Base-by-base conservation (phyloP, 2,888 invertebrate species). In the Lamellibrachia columna region DNA sequence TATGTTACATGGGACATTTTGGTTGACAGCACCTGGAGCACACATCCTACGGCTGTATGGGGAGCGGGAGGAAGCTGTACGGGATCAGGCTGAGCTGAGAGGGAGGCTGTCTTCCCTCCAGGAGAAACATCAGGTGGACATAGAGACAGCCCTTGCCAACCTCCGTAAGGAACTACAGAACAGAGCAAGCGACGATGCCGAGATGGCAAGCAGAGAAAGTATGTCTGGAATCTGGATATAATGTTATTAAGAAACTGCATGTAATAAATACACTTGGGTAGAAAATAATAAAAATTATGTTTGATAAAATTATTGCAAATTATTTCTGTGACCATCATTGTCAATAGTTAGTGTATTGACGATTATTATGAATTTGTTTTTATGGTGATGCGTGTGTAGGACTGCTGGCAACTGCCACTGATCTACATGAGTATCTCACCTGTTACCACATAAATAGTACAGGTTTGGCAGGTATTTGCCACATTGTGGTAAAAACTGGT, bases 121-220 rank as follows among this genome's bases (percentile, higher is more conserved):
- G 52, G 93, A 94, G 4, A 92, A 94, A 55, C 95, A 95, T 93
- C 95, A 95, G 92, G 94, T 93, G 8, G 96, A 96, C 52, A 91
- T 95, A 90, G 94, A 95, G 91, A 92, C 93, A 28, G 94, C 95
- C 55, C 90, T 95, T 53, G 93, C 95, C 6, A 92, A 94, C 1
- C 93, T 95, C 55, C 94, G 95, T 40, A 95, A 96, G 93, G 96
- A 96, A 60, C 94, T 95, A 11, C 95, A 95, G 91, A 95, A 95
- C 52, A 94, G 93, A 52, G 93, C 95, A 4, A 92, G 94, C 28
- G 96, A 96, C 93, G 95, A 95, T 53, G 94, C 95, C 15, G 96
- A 96, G 92, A 95, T 95, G 92, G 94, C 96, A 15, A 95, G 93
- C 93, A 94, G 95, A 40, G 95, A 96, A 94, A 95, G 96, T 96